A percentile compares a stretch with the other conserved stretches of the same genome.
Evolutionary conservation across 2,888 invertebrate species (phyloP).

Genomic region (Ormyrus nitidulus): DNA sequence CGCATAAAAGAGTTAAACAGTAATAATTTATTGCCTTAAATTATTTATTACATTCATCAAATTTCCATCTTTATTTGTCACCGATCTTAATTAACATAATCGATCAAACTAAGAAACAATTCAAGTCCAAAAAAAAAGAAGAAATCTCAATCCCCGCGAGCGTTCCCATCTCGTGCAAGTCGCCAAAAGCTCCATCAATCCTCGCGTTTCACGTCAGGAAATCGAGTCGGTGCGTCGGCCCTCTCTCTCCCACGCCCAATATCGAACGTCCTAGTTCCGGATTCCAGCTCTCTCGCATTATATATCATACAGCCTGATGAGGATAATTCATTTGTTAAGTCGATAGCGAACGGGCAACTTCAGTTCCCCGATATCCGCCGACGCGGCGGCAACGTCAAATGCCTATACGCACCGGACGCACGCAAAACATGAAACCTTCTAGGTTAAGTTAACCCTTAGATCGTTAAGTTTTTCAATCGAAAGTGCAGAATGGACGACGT

Average conservation of each 20-base stretch:
- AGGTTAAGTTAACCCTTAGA: too few relatives aligned
- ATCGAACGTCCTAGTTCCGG: slow-evolving; percentile 43
- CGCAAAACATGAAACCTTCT: too few relatives aligned
- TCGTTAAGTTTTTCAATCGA: background rate
- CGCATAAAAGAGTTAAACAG: too few relatives aligned
- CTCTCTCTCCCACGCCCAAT: background rate
- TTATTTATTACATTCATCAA: too few relatives aligned
- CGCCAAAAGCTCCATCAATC: background rate
- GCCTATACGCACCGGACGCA: too few relatives aligned
- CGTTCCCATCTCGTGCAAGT: too few relatives aligned
- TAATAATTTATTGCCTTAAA: too few relatives aligned
- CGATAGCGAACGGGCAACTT: slow-evolving; percentile 47
- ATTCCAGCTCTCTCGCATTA: background rate
- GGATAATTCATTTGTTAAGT: slow-evolving; percentile 57
- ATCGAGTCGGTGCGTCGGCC: background rate
- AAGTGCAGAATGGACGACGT: background rate
- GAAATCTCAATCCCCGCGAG: too few relatives aligned
- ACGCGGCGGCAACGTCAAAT: background rate
- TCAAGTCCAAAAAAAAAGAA: too few relatives aligned
- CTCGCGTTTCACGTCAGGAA: slow-evolving; percentile 33
- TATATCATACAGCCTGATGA: slow-evolving; percentile 31
- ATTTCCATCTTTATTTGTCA: too few relatives aligned
- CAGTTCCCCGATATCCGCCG: slow-evolving; percentile 24
- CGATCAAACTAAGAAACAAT: too few relatives aligned
- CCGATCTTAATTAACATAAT: too few relatives aligned